Percentiles rank a stretch among this genome's conserved stretches.
These are phyloP conservation scores for Germaria angustata DNA, from an alignment of 2,888 invertebrate species.

Conservation along the genomic window DNA sequence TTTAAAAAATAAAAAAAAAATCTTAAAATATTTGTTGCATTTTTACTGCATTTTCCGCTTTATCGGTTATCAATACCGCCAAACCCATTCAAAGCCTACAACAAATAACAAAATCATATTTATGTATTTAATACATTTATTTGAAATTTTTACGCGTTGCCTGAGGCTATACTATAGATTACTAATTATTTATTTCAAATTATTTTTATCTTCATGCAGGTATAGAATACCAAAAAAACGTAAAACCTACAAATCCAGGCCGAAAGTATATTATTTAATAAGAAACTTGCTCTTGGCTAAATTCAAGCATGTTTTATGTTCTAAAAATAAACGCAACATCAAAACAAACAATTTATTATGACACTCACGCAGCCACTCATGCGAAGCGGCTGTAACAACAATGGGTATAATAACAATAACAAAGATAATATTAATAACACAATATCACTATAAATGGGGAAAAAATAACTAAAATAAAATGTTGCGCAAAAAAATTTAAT, in stretches of 20 bases:
- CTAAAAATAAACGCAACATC: conserved; percentile 17
- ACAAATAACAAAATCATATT: no score
- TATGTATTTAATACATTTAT: no score
- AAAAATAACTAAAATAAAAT: conserved; percentile 42
- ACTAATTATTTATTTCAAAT: neutral
- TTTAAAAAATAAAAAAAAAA: no score
- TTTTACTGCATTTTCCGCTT: no score
- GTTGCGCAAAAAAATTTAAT: conserved; percentile 15
- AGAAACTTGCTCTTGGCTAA: neutral
- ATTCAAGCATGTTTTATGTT: neutral
- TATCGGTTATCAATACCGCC: no score
- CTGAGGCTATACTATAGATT: neutral
- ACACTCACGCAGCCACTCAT: conserved; percentile 1
- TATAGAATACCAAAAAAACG: neutral
- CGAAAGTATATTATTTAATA: neutral
- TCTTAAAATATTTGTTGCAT: no score
- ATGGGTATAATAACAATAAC: conserved; percentile 49
- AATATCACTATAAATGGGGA: no score
- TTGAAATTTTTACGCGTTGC: neutral
- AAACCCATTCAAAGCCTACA: no score
- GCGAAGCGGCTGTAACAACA: conserved; percentile 32
- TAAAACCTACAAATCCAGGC: neutral
- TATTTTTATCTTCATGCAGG: neutral
- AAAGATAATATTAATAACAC: conserved; percentile 46
- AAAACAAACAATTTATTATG: conserved; percentile 30